These are phyloP conservation scores for Bergia sp. DNA, from an alignment of 92 coral and sea anemone genomes.

Conservation along the genomic window DNA sequence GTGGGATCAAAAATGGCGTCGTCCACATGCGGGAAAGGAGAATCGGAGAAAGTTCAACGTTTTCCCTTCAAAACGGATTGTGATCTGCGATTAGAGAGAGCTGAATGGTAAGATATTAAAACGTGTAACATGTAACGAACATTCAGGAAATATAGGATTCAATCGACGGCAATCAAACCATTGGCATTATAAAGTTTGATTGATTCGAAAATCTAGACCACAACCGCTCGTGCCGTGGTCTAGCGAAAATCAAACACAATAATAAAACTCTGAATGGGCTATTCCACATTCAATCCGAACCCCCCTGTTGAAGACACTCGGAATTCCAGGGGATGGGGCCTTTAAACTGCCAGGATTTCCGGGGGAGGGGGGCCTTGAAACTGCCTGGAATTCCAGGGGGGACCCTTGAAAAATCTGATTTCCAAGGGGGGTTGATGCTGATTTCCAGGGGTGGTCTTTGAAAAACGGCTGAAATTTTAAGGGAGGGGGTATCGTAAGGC, in stretches of 20 bases:
- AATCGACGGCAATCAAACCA: constrained; percentile 19
- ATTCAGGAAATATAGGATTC: constrained; percentile 9
- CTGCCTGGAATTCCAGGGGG: constrained; percentile 14
- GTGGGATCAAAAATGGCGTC: constrained; percentile 16
- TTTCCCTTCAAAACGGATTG: constrained; percentile 34
- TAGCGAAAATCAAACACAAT: neutral
- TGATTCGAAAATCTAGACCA: constrained; percentile 1
- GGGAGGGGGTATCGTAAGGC: neutral
- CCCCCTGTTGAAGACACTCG: neutral
- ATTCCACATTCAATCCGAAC: constrained; percentile 2
- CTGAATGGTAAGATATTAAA: constrained; percentile 47
- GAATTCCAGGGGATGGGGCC: neutral
- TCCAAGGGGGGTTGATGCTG: neutral
- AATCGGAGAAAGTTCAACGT: constrained; percentile 23
- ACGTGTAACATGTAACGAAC: constrained; percentile 23
- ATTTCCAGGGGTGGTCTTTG: neutral
- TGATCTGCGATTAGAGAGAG: constrained; percentile 51
- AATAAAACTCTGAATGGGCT: constrained; percentile 10
- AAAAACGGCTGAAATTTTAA: neutral
- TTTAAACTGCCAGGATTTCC: constrained; percentile 3
- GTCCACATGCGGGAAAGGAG: constrained; percentile 13
- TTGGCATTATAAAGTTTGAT: constrained; percentile 14
- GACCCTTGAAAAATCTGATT: constrained; percentile 3
- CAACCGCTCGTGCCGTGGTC: constrained; percentile 16
- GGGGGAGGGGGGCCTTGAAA: constrained; percentile 9